Conservation (phyloP, 2,797 vertebrate species). For the Anomalospiza imberbis region DNA sequence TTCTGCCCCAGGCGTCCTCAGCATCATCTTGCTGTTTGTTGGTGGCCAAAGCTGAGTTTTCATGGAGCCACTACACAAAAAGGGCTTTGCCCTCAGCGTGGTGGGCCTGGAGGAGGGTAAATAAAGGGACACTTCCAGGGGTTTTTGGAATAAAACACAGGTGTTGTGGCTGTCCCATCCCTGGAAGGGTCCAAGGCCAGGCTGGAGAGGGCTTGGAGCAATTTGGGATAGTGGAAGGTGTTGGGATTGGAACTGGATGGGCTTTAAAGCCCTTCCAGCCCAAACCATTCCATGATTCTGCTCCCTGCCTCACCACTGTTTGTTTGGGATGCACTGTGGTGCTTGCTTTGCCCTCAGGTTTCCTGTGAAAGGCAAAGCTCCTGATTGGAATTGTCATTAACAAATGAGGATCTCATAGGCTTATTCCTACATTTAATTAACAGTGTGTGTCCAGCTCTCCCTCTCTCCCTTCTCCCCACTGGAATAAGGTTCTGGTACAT, state of each 20-base stretch:
- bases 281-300: not conserved
- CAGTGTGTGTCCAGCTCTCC: not conserved
- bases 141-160: not conserved
- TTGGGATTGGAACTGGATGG: not conserved
- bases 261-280: not conserved
- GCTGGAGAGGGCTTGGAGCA: not conserved
- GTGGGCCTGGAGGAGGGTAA: not conserved
- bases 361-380: not conserved
- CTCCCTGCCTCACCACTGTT: not conserved
- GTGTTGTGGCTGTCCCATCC: not conserved
- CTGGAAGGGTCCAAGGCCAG: not conserved
- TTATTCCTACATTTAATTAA: not conserved
- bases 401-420: not conserved
- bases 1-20: not conserved
- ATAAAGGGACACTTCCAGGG: not conserved
- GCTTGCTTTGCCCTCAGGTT: not conserved
- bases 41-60: not conserved
- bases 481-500: rapidly evolving
- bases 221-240: rapidly evolving
- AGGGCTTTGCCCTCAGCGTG: not conserved
- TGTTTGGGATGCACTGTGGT: not conserved
- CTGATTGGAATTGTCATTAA: not conserved
- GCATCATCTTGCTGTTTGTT: not conserved
- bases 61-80: not conserved
- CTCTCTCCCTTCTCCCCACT: not conserved